These are phyloP conservation scores for Andrena minutula DNA, from an alignment of 2,888 invertebrate genomes.

Conservation along the genomic window DNA sequence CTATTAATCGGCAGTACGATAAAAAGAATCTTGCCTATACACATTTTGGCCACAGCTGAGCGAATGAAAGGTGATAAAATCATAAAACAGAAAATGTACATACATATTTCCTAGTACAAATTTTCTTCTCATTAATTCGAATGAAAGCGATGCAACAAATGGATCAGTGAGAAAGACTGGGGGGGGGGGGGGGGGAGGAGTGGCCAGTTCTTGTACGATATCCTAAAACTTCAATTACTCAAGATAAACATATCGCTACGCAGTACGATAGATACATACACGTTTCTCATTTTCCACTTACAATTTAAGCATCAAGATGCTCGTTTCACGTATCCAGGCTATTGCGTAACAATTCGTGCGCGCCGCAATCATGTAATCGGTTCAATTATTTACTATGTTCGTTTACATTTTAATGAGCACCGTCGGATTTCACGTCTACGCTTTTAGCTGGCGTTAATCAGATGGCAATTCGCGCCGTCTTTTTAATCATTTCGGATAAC, in stretches of 20 bases:
- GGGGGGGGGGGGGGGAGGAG: too few species aligned
- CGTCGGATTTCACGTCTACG: background rate
- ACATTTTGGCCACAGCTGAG: too few species aligned
- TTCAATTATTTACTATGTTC: conserved; percentile 25
- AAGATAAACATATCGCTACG: conserved; percentile 3
- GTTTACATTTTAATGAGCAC: background rate
- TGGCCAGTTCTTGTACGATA: background rate
- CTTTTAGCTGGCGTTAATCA: background rate
- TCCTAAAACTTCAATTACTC: conserved; percentile 8
- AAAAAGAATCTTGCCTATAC: background rate
- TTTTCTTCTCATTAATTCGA: background rate
- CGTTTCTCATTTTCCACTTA: conserved; percentile 5
- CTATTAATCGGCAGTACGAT: background rate
- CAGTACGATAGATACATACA: background rate
- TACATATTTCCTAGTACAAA: too few species aligned
- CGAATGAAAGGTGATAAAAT: too few species aligned
- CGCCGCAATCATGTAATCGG: conserved; percentile 23
- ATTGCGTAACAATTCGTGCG: conserved; percentile 13
- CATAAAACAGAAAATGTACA: too few species aligned
- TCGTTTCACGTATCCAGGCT: background rate
- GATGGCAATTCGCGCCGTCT: background rate
- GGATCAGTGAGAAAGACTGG: too few species aligned
- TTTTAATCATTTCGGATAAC: background rate
- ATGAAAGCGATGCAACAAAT: background rate
- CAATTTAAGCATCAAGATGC: background rate